Base-by-base conservation (phyloP, 2,113 vertebrate genomes). In the Origma solitaria region DNA sequence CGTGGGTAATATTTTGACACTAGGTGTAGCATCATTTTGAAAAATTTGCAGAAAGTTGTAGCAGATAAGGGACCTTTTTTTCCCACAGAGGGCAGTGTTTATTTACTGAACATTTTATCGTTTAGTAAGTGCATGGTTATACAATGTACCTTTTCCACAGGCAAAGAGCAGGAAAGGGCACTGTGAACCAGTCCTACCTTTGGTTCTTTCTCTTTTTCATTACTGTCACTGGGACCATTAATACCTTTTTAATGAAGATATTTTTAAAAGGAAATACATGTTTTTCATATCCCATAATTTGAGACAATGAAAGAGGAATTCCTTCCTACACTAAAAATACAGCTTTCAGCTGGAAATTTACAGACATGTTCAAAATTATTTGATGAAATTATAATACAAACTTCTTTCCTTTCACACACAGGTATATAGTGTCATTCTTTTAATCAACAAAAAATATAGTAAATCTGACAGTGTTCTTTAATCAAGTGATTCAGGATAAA, bases 21-120 rank as follows among this genome's bases (percentile, higher is more conserved):
- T 45, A 47, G n/a, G 25, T 22, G 28, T 10, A 6, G 8, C 13
- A 56, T 33, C 10, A 7, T 9, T 37, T 16, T 13, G 28, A 37
- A 82, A 78, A 61, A 8, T 7, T 24, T 88, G n/a, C 23, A 24
- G 50, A 80, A 82, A n/a, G 7, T 42, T 45, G 13, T 22, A 42
- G 20, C 9, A 3, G 45, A 83, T 25, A 38, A 92, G 16, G 7
- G 18, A 37, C 12, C 3, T 6, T 57, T 82, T 82, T 94, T 58
- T 47, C 97, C 98, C 92, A 97, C 73, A 98, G 98, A 98, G 97
- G 97, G 98, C 98, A 98, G 94, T 98, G 86, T 98, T 95, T 95
- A 68, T 96, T 97, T 97, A 94, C 89, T 69, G 54, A 97, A 97
- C 27, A 73, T 13, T 24, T 64, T n/a, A 7, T 44, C 3, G 2